A percentile compares a stretch with the other conserved stretches of the same genome.
phyloP scores from a whole-genome alignment of 2,797 vertebrate genomes.

The Odontamblyopus rebecca region DNA sequence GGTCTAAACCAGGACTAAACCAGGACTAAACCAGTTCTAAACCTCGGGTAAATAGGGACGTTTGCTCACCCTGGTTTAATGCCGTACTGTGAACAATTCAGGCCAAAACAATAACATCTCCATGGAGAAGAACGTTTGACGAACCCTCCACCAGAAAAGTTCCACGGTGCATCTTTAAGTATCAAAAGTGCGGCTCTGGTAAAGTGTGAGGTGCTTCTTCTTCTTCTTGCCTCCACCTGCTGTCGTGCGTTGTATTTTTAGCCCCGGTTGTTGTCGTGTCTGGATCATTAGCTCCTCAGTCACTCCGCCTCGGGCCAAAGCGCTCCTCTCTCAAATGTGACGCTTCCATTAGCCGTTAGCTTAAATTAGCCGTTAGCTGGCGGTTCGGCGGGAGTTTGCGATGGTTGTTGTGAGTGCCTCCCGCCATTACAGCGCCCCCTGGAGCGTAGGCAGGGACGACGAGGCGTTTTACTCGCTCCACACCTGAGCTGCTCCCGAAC shows the following conservation, averaged over 20 bases:
- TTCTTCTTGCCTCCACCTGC: not conserved
- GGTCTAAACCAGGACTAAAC: too few species aligned
- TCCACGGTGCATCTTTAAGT: too few species aligned
- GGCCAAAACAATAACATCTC: too few species aligned
- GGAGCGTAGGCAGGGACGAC: not conserved
- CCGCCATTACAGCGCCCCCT: not conserved
- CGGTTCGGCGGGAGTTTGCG: not conserved
- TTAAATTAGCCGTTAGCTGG: not conserved
- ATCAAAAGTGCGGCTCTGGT: too few species aligned
- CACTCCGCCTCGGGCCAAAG: too few species aligned
- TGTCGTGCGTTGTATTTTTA: not conserved
- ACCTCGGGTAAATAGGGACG: too few species aligned
- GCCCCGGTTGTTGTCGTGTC: not conserved
- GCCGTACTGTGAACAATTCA: too few species aligned
- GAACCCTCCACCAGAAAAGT: too few species aligned
- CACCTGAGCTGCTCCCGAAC: not conserved
- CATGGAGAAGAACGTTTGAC: too few species aligned
- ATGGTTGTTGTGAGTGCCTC: not conserved
- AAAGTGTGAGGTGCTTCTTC: too few species aligned
- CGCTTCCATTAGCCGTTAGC: not conserved
- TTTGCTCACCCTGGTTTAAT: too few species aligned
- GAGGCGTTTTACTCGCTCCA: not conserved
- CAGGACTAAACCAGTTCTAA: too few species aligned
- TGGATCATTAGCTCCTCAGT: constrained; percentile 2
- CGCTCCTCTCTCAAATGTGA: not conserved